Evolutionary conservation across 2,113 vertebrate genomes (phyloP), one percentile per base, ranked within the genome.

Genomic region (Pholis gunnellus): DNA sequence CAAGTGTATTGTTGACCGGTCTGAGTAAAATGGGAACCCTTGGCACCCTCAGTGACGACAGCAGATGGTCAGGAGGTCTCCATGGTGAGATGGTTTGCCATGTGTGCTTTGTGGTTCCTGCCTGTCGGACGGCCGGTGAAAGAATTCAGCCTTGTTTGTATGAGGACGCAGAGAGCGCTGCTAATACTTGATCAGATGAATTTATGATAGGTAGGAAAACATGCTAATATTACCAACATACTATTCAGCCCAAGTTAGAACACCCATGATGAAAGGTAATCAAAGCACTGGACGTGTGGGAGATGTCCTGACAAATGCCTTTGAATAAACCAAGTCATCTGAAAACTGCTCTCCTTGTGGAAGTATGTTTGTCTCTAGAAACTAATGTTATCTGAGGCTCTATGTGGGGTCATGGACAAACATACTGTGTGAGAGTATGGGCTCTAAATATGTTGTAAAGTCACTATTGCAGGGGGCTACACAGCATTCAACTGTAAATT

Each of bases 81-180:
- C 90, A 85, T 80, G 86, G 89, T 72, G 82, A 90, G 38, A n/a
- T 40, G 65, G 68, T 61, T 38, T 80, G 72, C 61, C 48, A 18
- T 85, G 70, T 85, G 68, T 83, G 71, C 64, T 74, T 48, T 73
- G 9, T 42, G 69, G 72, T 31, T 68, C 48, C 56, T 36, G 72
- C 17, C 50, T 14, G 59, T 42, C 25, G 22, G 67, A 56, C 1
- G n/a, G 31, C 65, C 8, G 3, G 65, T 38, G 34, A 80, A 85
- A 64, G 48, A 89, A 85, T 81, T 74, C 40, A n/a, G n/a, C 31
- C 11, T 61, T 0, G 13, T 66, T 20, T 40, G 38, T 6, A 20
- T 4, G 48, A 29, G 20, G 22, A 59, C 8, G n/a, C 44, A 59
- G 2, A 40, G 17, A 40, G 8, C 17, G 15, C 44, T 59, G 5